A percentile compares a stretch with the other conserved stretches of the same genome.
These are phyloP conservation scores for Dasypogon diadema DNA, from an alignment of 2,888 invertebrate species.

Conservation along the genomic window DNA sequence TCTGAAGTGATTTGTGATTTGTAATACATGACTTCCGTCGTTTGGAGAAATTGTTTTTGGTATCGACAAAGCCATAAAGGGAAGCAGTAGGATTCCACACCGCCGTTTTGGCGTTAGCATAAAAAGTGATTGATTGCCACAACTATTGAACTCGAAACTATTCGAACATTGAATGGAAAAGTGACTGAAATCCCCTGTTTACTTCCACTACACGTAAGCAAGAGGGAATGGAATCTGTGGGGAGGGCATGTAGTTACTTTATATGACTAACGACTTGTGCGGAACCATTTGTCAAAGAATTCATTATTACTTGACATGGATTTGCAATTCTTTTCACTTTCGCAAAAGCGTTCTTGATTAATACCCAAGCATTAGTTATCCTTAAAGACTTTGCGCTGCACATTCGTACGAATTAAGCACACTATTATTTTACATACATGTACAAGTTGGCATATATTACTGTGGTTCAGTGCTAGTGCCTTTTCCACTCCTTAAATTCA, in stretches of 20 bases:
- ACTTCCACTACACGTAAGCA: neutral
- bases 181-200: slow-evolving; percentile 27
- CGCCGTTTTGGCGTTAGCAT: slow-evolving; percentile 2
- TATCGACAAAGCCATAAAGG: slow-evolving; percentile 24
- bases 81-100: slow-evolving; percentile 18
- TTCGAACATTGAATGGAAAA: neutral
- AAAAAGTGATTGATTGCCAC: slow-evolving; percentile 41
- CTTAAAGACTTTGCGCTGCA: too few relatives aligned
- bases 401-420: too few relatives aligned
- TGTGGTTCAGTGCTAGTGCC: too few relatives aligned
- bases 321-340: slow-evolving; percentile 1
- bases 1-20: slow-evolving; percentile 24
- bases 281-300: slow-evolving; percentile 25
- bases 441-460: too few relatives aligned
- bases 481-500: too few relatives aligned
- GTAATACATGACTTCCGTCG: slow-evolving; percentile 23
- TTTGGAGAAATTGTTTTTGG: slow-evolving; percentile 28
- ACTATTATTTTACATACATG: too few relatives aligned
- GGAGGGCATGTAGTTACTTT: neutral
- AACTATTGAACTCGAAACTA: slow-evolving; percentile 27
- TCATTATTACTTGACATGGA: slow-evolving; percentile 6
- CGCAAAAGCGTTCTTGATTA: too few relatives aligned
- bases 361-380: too few relatives aligned
- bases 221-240: neutral
- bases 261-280: slow-evolving; percentile 21